Base-by-base conservation (phyloP, 1,140 invertebrate genomes). In the Radopholus similis region DNA sequence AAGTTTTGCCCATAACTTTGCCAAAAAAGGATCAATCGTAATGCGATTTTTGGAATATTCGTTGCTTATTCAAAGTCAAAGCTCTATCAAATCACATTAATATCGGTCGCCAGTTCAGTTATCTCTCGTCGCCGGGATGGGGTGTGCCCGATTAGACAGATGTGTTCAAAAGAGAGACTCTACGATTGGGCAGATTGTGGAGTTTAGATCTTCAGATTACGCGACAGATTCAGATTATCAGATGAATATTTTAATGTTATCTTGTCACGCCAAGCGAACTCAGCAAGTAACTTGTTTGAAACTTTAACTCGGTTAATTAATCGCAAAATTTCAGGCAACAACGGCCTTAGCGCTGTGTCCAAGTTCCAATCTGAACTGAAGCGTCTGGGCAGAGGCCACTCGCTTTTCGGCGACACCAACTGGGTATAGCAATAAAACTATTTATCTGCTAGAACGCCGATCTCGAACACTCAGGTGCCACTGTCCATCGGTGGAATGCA, bases 401-500 rank as follows among this genome's bases (percentile, higher is more conserved):
- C 40, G n/a, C 2, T 62, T 42, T 47, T 42, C 38, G 40, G 59
- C 13, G 59, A 62, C 30, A 26, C 59, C 6, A 62, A 21, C n/a
- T 62, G 59, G 59, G 59, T 62, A 32, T 62, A 28, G 21, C 34
- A 38, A 26, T 60, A 44, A 38, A 13, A 44, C 2, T 57, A 58
- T 6, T 13, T n/a, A 15, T 9, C 21, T 18, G 23, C 28, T 58
- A 26, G 40, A 55, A 21, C 38, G 11, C 0, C 6, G 18, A 42
- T 34, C n/a, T 9, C 26, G 21, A 32, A 35, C 54, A 26, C n/a
- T 15, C 71, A 71, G 73, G 44, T 69, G 21, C 69, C 73, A 13
- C 40, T 74, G 8, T 72, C 68, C 13, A 56, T 66, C 44, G 68
- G 68, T 44, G 73, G 73, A n/a, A 53, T 75, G 34, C 72, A 74